Base-by-base conservation (phyloP, 2,797 vertebrate genomes). In the Channa striata region DNA sequence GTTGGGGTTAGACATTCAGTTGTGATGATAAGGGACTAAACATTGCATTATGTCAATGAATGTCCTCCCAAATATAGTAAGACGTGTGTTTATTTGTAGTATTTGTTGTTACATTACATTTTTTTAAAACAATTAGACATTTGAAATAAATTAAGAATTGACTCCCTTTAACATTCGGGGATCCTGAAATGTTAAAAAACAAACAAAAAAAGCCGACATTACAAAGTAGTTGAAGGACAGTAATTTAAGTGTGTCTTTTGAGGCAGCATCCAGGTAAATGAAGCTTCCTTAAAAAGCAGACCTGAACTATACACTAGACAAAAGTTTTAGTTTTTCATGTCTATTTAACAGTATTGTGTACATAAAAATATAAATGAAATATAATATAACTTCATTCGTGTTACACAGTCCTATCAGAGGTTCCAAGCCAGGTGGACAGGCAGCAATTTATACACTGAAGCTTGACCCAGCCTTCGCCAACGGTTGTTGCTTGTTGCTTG, bases 401-500 rank as follows among this genome's bases (percentile, higher is more conserved):
- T 67, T 69, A 37, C 10, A 44, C 48, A 76, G 44, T 37, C 36
- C 7, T 12, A 5, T 20, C 16, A 33, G 59, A 72, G 42, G 16
- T 61, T 43, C 40, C 44, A 57, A 76, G 34, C 21, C 23, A 44
- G 48, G 47, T 75, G 73, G 64, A 61, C 62, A 50, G 58, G 54
- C 5, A n/a, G 52, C 30, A 53, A 11, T 54, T 63, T 50, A 23
- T 60, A 59, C 53, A 51, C 52, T 9, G 37, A 5, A 78, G 60
- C 65, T 37, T 54, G 33, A 69, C 69, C 73, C 63, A 51, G 51
- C 66, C 56, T 68, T 53, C 58, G 52, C 54, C 50, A 33, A 34
- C 13, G 2, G 40, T 37, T 37, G 36, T 8, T 36, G 65, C 16
- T 36, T 52, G 61, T 54, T 57, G 59, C 61, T 49, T 43, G 59